phyloP scores from a whole-genome alignment of 2,888 invertebrate species.

The Ectobius pallidus region DNA sequence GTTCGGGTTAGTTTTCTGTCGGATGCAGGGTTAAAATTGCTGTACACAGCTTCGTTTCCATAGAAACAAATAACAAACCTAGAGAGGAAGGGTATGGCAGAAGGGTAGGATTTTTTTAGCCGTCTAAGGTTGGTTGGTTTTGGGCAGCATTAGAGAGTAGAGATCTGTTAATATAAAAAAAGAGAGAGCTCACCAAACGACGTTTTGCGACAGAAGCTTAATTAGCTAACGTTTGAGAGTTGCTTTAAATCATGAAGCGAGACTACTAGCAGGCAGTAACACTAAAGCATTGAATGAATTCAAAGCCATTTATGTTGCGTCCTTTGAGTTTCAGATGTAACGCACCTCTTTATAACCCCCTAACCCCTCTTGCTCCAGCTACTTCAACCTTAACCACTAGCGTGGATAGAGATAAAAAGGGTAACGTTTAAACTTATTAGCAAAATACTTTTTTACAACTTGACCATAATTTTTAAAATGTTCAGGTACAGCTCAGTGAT shows the following conservation, averaged over 20 bases:
- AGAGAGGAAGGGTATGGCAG: constrained; percentile 5
- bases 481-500: no score
- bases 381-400: constrained; percentile 15
- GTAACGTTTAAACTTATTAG: no score
- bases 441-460: no score
- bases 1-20: constrained; percentile 44
- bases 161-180: constrained; percentile 30
- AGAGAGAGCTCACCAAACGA: constrained; percentile 50
- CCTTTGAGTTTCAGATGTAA: constrained; percentile 34
- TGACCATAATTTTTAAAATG: no score
- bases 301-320: constrained; percentile 39
- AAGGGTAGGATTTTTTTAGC: constrained; percentile 36
- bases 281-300: constrained; percentile 39
- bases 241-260: constrained; percentile 55
- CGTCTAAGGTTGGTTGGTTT: constrained; percentile 38
- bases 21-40: constrained; percentile 56
- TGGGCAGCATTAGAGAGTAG: constrained; percentile 34
- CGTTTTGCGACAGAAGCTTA: constrained; percentile 59
- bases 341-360: constrained; percentile 24
- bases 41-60: constrained; percentile 35
- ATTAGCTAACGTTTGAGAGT: constrained; percentile 58
- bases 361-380: background rate
- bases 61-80: constrained; percentile 39
- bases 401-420: constrained; percentile 4
- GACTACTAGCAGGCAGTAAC: constrained; percentile 33